Conservation (phyloP, 1,140 invertebrate genomes). For the Araneus ventricosus region DNA sequence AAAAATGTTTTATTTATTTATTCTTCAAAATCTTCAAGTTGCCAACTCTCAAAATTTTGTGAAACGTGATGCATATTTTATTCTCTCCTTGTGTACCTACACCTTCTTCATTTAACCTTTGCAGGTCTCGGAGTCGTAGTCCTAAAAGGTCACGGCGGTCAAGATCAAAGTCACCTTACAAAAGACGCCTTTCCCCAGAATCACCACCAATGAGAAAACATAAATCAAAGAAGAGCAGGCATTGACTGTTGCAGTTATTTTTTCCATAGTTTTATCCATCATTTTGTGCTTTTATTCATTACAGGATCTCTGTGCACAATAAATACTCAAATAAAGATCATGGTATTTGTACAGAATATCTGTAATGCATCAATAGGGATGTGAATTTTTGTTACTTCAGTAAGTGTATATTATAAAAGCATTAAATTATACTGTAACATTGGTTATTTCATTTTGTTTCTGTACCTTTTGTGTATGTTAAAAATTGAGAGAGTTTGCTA, state of each 20-base stretch:
- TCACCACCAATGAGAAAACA: slow-evolving; percentile 76
- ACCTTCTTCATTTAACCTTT: too few species aligned
- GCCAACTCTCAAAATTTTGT: too few species aligned
- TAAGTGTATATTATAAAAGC: not conserved
- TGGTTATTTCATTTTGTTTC: not conserved
- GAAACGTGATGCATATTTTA: too few species aligned
- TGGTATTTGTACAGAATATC: slow-evolving; percentile 18
- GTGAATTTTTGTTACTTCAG: slow-evolving; percentile 25
- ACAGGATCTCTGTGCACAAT: slow-evolving; percentile 8
- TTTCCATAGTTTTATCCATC: slow-evolving; percentile 36
- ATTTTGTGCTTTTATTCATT: slow-evolving; percentile 64
- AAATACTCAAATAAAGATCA: slow-evolving; percentile 16
- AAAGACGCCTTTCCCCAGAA: slow-evolving; percentile 76
- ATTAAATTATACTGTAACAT: not conserved
- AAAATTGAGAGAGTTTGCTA: too few species aligned
- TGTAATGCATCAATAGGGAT: not conserved
- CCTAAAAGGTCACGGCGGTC: slow-evolving; percentile 76
- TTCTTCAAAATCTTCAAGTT: too few species aligned
- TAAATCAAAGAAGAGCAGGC: slow-evolving; percentile 76
- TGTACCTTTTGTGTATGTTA: not conserved
- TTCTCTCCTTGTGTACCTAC: too few species aligned
- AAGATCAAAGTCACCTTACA: slow-evolving; percentile 78
- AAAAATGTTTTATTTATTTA: too few species aligned
- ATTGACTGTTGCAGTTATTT: slow-evolving; percentile 56
- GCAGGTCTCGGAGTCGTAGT: slow-evolving; percentile 76